Percentiles rank a stretch among this genome's conserved stretches.
phyloP scores from a whole-genome alignment of 1,140 invertebrate species.

The Notospermus geniculatus region DNA sequence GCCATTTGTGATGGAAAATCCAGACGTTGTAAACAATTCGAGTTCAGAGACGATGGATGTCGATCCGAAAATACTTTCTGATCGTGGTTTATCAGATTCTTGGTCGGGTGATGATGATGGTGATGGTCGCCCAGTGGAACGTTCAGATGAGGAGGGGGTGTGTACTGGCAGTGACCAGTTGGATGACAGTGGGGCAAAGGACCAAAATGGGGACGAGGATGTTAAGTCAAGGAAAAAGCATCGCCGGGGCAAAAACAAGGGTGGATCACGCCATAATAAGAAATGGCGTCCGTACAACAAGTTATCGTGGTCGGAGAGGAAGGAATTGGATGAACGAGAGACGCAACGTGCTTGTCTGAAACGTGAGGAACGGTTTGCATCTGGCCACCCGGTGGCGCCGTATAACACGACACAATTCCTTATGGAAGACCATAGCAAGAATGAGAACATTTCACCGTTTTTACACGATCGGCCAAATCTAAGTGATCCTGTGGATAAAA shows the following conservation, averaged over 20 bases:
- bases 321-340: conserved; percentile 49
- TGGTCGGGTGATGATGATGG: too few relatives aligned
- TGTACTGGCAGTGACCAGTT: too few relatives aligned
- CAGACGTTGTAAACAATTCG: too few relatives aligned
- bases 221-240: conserved; percentile 22
- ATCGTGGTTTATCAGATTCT: too few relatives aligned
- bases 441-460: conserved; percentile 69
- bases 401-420: conserved; percentile 93
- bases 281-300: conserved; percentile 56
- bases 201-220: conserved; percentile 9
- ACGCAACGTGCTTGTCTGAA: conserved; percentile 41
- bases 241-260: conserved; percentile 34
- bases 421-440: conserved; percentile 81
- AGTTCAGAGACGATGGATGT: too few relatives aligned
- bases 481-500: conserved; percentile 58
- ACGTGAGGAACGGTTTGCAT: conserved; percentile 42
- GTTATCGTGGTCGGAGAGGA: conserved; percentile 49
- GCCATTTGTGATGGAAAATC: too few relatives aligned
- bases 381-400: conserved; percentile 68
- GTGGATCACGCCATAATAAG: conserved; percentile 38
- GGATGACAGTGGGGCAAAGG: conserved; percentile 11
- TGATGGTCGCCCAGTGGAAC: too few relatives aligned
- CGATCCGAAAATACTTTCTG: too few relatives aligned
- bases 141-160: conserved; percentile 2
- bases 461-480: conserved; percentile 50